Base-by-base conservation (phyloP, 2,113 vertebrate genomes). In the Hyaena hyaena region DNA sequence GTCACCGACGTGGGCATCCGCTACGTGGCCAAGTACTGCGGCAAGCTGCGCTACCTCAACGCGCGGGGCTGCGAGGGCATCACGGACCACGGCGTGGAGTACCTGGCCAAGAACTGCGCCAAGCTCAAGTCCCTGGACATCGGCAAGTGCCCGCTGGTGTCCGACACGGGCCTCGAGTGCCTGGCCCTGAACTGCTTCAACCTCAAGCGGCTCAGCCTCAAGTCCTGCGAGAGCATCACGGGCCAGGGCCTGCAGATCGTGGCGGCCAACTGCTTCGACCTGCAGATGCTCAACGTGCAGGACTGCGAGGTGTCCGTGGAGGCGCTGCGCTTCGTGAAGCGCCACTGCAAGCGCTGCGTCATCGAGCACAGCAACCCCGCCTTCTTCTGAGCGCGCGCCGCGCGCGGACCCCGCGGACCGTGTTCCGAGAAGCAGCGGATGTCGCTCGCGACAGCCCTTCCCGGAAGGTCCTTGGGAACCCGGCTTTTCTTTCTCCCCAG, bases 321-420 rank as follows among this genome's bases (percentile, higher is more conserved):
- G 98, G 99, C 99, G 3, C 98, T 99, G 97, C 98, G 99, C 10
- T 99, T 99, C 11, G 99, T 99, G 53, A 98, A 99, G 81, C 99
- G 99, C 69, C 99, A 99, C 93, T 99, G 99, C 98, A 99, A 99
- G 91, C 99, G 99, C 96, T 99, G 99, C 53, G 99, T 99, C 97
- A 99, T 99, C 93, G 99, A 99, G 98, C 99, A 99, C 99, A 99
- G 99, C 84, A 99, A 99, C 98, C 99, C 99, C 3, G 99, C 99
- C 93, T 99, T 99, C 99, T 99, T 99, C 99, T 99, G 99, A 61
- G 58, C 58, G 21, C 6, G 55, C 55, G 19, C 16, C 16, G 55
- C 55, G 19, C 19, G 58, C 53, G 39, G 58, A 99, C 98, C 99
- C 99, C 3, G 99, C 99, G 55, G 19, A 19, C 55, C 93, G 99